Percentiles rank a stretch among this genome's conserved stretches.
phyloP scores from a whole-genome alignment of 2,113 vertebrate species.

The Corynorhinus townsendii region DNA sequence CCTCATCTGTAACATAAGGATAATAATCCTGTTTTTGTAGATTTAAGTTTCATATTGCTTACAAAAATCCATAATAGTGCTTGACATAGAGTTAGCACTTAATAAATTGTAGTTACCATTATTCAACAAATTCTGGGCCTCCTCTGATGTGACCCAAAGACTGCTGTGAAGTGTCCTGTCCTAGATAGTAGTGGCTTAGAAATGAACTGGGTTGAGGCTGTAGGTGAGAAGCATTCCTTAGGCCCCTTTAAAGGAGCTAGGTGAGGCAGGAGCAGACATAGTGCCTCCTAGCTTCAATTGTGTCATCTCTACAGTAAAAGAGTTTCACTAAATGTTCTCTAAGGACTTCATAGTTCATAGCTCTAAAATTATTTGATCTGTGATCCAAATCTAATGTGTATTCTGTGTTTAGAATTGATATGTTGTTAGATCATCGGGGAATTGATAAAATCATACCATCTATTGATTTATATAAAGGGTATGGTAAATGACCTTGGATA shows the following conservation, averaged over 20 bases:
- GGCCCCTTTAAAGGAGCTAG: neutral
- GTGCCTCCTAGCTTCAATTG: neutral
- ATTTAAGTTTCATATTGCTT: neutral
- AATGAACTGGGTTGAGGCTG: neutral
- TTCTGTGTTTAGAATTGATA: constrained; percentile 67
- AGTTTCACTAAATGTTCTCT: constrained; percentile 32
- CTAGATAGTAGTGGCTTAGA: neutral
- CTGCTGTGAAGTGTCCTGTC: neutral
- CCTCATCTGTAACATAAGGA: neutral
- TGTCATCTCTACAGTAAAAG: constrained; percentile 37
- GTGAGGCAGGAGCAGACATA: neutral
- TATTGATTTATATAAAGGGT: constrained; percentile 66
- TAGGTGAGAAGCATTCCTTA: neutral
- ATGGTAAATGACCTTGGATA: constrained; percentile 67
- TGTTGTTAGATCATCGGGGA: constrained; percentile 52
- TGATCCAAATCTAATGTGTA: constrained; percentile 62
- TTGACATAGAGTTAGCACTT: neutral
- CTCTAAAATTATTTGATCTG: constrained; percentile 54
- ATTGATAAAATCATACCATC: constrained; percentile 41
- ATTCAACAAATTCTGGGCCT: neutral
- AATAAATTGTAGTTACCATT: neutral
- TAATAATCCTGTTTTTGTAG: neutral
- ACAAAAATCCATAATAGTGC: neutral
- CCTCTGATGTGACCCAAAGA: neutral
- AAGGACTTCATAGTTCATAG: neutral